Percentiles rank a stretch among this genome's conserved stretches.
Evolutionary conservation across 2,797 vertebrate genomes (phyloP).

Genomic region (Hoplostethus atlanticus): DNA sequence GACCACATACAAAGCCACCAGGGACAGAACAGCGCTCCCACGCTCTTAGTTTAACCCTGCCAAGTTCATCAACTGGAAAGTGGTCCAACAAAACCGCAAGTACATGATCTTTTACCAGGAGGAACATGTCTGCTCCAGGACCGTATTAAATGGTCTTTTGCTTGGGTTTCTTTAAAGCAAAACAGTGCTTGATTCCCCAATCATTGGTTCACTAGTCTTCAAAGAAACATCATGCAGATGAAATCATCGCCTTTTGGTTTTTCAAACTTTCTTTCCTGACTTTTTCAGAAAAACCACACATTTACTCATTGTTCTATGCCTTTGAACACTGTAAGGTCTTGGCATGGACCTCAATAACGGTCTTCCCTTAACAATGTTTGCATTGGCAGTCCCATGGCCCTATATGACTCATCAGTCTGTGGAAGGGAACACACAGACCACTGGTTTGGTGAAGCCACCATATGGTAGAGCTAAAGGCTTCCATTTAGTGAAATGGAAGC

Average conservation of each 20-base stretch:
- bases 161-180: conserved; percentile 40
- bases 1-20: conserved; percentile 44
- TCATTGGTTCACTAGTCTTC: conserved; percentile 44
- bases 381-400: conserved; percentile 22
- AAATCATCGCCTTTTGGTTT: conserved; percentile 28
- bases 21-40: conserved; percentile 50
- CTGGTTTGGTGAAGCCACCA: conserved; percentile 31
- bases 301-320: conserved; percentile 16
- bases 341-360: conserved; percentile 20
- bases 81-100: conserved; percentile 42
- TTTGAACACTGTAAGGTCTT: conserved; percentile 34
- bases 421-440: conserved; percentile 34
- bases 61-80: conserved; percentile 60
- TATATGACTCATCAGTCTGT: conserved; percentile 53
- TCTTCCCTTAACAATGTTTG: conserved; percentile 29
- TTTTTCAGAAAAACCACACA: conserved; percentile 13
- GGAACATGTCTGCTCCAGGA: conserved; percentile 14
- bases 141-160: conserved; percentile 20
- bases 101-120: conserved; percentile 24
- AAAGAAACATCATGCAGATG: conserved; percentile 23
- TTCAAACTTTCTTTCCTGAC: conserved; percentile 29
- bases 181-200: conserved; percentile 34
- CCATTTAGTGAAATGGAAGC: conserved; percentile 16
- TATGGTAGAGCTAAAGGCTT: conserved; percentile 19
- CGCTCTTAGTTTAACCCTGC: conserved; percentile 29